Percentiles rank a stretch among this genome's conserved stretches.
Conservation (phyloP, 92 coral and sea anemone genomes). For the Umimayanthus kanabou region DNA sequence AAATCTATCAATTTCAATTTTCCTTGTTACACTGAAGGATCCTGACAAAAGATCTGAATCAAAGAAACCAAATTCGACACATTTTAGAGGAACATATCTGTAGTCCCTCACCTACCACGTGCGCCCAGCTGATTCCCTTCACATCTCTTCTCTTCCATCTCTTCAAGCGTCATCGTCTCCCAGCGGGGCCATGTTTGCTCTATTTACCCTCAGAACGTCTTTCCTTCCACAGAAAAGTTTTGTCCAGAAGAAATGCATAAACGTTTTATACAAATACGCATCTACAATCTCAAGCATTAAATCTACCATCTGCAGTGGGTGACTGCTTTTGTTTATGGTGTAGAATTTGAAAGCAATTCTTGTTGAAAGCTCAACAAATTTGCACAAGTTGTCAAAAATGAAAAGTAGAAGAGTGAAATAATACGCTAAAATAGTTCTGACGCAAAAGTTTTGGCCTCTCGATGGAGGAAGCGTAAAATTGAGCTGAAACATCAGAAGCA, state of each 20-base stretch:
- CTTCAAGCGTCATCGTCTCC: not conserved
- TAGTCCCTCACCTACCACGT: too few relatives aligned
- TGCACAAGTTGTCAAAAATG: constrained; percentile 14
- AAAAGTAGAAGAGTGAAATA: constrained; percentile 13
- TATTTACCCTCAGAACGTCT: not conserved
- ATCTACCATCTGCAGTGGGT: constrained; percentile 23
- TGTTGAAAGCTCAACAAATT: constrained; percentile 32
- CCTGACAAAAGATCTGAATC: too few relatives aligned
- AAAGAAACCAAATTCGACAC: too few relatives aligned
- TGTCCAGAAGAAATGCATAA: constrained; percentile 26
- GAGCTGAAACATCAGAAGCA: constrained; percentile 22
- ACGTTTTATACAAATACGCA: constrained; percentile 24
- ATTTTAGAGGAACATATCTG: too few relatives aligned
- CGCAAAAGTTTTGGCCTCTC: not conserved
- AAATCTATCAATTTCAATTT: too few relatives aligned
- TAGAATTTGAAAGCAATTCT: constrained; percentile 33
- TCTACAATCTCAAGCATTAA: constrained; percentile 30
- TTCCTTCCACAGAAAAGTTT: constrained; percentile 17
- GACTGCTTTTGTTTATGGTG: not conserved
- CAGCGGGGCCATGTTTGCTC: not conserved
- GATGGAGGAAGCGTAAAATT: constrained; percentile 27
- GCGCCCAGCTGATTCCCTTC: too few relatives aligned
- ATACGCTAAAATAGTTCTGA: not conserved
- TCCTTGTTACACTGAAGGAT: too few relatives aligned
- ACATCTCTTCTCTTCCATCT: not conserved